A percentile compares a stretch with the other conserved stretches of the same genome.
phyloP scores from a whole-genome alignment of 2,113 vertebrate genomes.

The Morone chrysops region DNA sequence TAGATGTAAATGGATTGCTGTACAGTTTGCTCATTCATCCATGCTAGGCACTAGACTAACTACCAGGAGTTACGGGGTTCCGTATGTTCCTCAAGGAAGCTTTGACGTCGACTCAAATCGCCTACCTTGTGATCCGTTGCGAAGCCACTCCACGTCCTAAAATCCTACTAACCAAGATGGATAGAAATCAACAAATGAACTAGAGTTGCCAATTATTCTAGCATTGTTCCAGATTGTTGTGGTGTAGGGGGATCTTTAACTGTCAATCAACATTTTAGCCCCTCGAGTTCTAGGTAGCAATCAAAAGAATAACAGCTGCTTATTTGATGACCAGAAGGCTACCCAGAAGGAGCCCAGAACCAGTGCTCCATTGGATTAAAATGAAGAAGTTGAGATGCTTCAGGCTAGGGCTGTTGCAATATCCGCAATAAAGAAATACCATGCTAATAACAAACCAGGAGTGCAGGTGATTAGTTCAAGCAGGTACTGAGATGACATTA shows the following conservation, averaged over 20 bases:
- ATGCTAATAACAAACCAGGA: too few species aligned
- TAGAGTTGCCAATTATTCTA: background rate
- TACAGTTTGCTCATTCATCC: too few species aligned
- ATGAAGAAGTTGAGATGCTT: constrained; percentile 3
- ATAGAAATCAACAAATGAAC: background rate
- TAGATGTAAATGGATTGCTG: too few species aligned
- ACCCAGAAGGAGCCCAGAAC: background rate
- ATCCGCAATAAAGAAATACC: too few species aligned
- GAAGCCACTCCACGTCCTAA: background rate
- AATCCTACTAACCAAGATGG: too few species aligned
- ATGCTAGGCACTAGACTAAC: too few species aligned
- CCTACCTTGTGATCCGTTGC: background rate
- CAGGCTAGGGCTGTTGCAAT: background rate
- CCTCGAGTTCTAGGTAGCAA: background rate
- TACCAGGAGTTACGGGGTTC: background rate
- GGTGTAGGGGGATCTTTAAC: background rate
- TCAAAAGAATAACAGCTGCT: constrained; percentile 8
- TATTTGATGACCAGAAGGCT: background rate
- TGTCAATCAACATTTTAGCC: background rate
- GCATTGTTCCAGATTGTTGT: background rate
- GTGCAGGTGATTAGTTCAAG: too few species aligned
- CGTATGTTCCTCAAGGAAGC: background rate
- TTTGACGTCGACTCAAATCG: background rate
- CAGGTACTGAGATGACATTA: too few species aligned
- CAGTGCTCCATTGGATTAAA: background rate